Percentiles rank a stretch among this genome's conserved stretches.
Evolutionary conservation across 1,140 invertebrate species (phyloP).

Genomic region (Glossosoma conforme): DNA sequence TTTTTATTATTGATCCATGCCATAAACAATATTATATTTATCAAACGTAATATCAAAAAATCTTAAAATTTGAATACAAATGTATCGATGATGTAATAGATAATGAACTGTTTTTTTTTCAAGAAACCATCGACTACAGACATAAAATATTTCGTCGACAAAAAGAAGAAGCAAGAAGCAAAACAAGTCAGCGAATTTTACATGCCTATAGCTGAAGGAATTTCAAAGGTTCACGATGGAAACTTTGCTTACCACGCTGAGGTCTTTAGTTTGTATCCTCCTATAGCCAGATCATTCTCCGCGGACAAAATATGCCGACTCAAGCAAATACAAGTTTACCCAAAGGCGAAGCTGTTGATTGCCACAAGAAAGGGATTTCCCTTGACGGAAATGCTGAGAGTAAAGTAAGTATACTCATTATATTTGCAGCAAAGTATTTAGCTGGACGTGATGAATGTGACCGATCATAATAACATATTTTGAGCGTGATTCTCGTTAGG

Average conservation of each 20-base stretch:
- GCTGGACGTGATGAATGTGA: too few species aligned
- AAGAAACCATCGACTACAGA: not conserved
- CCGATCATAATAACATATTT: too few species aligned
- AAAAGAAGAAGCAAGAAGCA: constrained; percentile 1
- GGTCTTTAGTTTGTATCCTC: not conserved
- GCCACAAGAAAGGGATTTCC: constrained; percentile 8
- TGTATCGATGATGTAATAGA: too few species aligned
- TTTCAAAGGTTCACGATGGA: constrained; percentile 1
- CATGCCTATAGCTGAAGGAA: not conserved
- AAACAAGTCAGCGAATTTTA: not conserved
- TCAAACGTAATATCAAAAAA: too few species aligned
- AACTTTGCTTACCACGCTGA: constrained; percentile 2
- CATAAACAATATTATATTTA: too few species aligned
- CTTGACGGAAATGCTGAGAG: constrained; percentile 11
- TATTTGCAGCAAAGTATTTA: too few species aligned
- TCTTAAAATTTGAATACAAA: too few species aligned
- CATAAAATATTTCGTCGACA: not conserved
- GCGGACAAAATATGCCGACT: constrained; percentile 12
- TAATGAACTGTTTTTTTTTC: not conserved
- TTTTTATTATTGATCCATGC: too few species aligned
- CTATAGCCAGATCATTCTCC: constrained; percentile 6
- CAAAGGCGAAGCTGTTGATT: constrained; percentile 4
- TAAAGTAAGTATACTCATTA: constrained; percentile 6
- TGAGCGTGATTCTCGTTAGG: too few species aligned
- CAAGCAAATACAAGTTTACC: constrained; percentile 5